A percentile compares a stretch with the other conserved stretches of the same genome.
These are phyloP conservation scores for Aculops lycopersici DNA, from an alignment of 1,140 invertebrate species.

Conservation along the genomic window DNA sequence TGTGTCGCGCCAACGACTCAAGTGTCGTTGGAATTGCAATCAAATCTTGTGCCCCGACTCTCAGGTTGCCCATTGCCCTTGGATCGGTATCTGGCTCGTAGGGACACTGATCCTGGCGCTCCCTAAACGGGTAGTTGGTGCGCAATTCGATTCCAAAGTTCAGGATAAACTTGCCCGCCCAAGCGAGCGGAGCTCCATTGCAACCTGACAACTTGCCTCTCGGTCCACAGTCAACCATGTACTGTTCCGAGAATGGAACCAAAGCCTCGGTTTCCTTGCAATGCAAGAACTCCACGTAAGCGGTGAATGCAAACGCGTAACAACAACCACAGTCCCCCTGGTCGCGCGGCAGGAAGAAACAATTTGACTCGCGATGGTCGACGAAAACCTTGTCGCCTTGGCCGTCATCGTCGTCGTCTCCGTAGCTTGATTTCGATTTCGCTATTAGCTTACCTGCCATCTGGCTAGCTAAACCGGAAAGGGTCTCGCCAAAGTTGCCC, in stretches of 20 bases:
- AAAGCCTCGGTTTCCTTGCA: background rate
- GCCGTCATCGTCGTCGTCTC: background rate
- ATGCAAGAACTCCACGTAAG: slow-evolving; percentile 3
- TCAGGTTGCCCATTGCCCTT: background rate
- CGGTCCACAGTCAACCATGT: slow-evolving; percentile 8
- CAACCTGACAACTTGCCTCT: background rate
- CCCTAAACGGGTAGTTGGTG: background rate
- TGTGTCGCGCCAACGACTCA: too few relatives aligned
- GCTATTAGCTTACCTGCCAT: too few relatives aligned
- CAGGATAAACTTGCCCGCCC: background rate
- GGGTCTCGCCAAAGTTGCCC: background rate
- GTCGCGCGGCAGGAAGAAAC: slow-evolving; percentile 13
- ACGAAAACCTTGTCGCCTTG: background rate
- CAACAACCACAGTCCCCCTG: slow-evolving; percentile 18
- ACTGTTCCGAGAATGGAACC: slow-evolving; percentile 5
- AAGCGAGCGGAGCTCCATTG: background rate
- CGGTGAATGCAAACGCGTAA: slow-evolving; percentile 13
- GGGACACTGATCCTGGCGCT: background rate
- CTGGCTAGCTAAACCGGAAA: background rate
- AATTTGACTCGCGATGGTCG: background rate
- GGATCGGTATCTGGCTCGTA: background rate
- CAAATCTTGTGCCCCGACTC: background rate
- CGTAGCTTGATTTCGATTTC: too few relatives aligned
- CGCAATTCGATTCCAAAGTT: background rate
- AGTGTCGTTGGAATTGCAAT: background rate